Percentiles rank a stretch among this genome's conserved stretches.
These are phyloP conservation scores for Phaetusa simplex DNA, from an alignment of 2,113 vertebrate genomes.

Conservation along the genomic window DNA sequence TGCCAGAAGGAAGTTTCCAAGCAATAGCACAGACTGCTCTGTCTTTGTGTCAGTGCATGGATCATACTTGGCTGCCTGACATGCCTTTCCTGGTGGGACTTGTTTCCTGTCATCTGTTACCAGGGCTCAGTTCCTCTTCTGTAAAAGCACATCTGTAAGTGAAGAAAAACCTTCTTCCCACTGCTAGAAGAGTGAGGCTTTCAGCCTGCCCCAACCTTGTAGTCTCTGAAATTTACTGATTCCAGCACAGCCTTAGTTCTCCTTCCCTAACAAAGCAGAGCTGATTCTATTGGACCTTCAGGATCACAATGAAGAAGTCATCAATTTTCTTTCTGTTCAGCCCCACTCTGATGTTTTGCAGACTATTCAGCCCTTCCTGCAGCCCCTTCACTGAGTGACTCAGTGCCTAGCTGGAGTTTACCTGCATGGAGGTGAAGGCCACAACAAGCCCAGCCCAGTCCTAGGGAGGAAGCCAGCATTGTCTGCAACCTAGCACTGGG, in stretches of 20 bases:
- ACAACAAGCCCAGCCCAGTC: background rate
- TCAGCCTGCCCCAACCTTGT: background rate
- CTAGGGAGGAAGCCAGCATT: background rate
- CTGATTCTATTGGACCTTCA: background rate
- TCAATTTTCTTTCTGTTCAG: background rate
- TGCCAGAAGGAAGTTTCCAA: background rate
- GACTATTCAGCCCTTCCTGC: background rate
- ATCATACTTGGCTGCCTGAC: background rate
- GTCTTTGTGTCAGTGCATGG: background rate
- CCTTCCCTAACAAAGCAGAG: background rate
- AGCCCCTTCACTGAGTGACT: background rate
- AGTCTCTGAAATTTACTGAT: background rate
- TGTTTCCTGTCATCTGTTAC: background rate
- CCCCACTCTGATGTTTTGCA: background rate
- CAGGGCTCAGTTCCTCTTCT: background rate
- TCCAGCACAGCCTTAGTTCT: background rate
- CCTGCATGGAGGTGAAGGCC: fast-evolving
- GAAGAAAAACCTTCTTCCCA: background rate
- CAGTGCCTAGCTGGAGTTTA: background rate
- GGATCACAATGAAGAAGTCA: background rate
- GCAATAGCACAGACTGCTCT: background rate
- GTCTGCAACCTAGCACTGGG: background rate
- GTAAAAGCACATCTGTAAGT: background rate
- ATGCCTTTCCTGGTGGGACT: background rate
- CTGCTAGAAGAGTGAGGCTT: background rate